Conservation (phyloP, 2,888 invertebrate species). For the Noctua janthe region DNA sequence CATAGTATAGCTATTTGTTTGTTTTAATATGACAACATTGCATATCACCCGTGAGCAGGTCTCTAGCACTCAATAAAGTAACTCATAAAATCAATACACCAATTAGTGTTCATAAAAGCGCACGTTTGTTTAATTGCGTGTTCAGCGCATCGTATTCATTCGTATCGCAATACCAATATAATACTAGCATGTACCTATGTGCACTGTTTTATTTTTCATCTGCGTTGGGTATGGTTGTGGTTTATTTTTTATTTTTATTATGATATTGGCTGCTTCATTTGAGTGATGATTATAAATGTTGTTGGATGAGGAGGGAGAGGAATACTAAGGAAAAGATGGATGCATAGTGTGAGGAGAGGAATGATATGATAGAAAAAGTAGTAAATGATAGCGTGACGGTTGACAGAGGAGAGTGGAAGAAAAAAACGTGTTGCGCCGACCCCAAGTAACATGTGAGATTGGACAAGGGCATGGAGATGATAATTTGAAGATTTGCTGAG, state of each 20-base stretch:
- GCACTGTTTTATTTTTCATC: background rate
- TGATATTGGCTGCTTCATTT: background rate
- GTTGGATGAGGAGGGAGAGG: no score
- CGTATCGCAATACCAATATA: background rate
- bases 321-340: no score
- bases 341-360: no score
- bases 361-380: no score
- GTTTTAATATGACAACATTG: background rate
- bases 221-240: background rate
- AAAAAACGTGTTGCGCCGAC: no score
- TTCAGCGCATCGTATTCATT: background rate
- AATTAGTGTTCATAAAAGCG: background rate
- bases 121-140: conserved; percentile 1
- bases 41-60: background rate
- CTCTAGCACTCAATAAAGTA: background rate
- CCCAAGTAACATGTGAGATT: no score
- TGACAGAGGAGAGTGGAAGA: no score
- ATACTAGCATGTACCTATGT: background rate
- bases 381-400: no score
- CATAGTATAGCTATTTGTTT: no score
- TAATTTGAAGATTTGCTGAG: background rate
- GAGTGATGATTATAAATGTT: no score
- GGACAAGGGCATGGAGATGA: no score
- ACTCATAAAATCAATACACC: background rate
- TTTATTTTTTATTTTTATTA: no score